phyloP scores from a whole-genome alignment of 2,797 vertebrate genomes.

The Sebastolobus alascanus region DNA sequence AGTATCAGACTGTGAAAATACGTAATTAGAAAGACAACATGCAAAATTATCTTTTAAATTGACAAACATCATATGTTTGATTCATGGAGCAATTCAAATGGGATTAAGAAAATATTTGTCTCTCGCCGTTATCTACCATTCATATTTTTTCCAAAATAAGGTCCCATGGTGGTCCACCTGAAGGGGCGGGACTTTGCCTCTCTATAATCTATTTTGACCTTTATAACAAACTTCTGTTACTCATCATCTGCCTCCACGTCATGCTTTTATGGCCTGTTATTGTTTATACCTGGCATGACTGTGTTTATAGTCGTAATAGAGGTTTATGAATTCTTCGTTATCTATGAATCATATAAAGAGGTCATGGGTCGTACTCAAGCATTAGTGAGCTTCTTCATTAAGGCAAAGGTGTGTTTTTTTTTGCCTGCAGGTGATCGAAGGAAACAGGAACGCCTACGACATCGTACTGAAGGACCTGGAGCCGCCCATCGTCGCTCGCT shows the following conservation, averaged over 20 bases:
- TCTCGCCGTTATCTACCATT: too few species aligned
- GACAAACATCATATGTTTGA: too few species aligned
- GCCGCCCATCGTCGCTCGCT: slow-evolving; percentile 94
- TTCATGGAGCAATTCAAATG: too few species aligned
- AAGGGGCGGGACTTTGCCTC: too few species aligned
- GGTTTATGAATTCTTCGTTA: slow-evolving; percentile 1
- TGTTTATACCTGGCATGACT: not conserved
- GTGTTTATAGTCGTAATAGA: not conserved
- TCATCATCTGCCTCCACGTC: not conserved
- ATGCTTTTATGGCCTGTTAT: slow-evolving; percentile 18
- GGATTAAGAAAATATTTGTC: too few species aligned
- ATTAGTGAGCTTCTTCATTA: not conserved
- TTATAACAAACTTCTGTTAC: slow-evolving; percentile 21
- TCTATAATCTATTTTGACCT: slow-evolving; percentile 9
- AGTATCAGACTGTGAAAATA: too few species aligned
- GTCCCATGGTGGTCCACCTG: too few species aligned
- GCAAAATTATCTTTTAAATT: too few species aligned
- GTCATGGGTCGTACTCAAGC: not conserved
- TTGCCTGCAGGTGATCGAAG: slow-evolving; percentile 90
- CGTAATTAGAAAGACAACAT: too few species aligned
- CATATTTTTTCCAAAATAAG: too few species aligned
- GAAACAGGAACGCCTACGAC: slow-evolving; percentile 95
- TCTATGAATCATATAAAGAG: not conserved
- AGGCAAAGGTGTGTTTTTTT: slow-evolving; percentile 31
- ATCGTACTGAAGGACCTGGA: slow-evolving; percentile 95